These are phyloP conservation scores for Brevimyrus niger DNA, from an alignment of 2,113 vertebrate species.

Conservation along the genomic window DNA sequence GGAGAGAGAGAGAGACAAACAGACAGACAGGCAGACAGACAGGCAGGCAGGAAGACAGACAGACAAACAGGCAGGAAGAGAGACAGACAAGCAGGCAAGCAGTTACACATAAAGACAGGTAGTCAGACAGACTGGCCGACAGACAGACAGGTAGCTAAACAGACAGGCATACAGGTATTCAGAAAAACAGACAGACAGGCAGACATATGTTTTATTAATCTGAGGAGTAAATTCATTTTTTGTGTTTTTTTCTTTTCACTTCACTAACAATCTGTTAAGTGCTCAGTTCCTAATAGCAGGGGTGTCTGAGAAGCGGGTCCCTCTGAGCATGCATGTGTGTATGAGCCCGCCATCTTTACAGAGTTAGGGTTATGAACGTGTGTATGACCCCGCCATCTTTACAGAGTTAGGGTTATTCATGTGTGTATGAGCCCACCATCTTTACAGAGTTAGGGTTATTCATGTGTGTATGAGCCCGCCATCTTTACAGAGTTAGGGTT, in stretches of 20 bases:
- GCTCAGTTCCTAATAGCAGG: background rate
- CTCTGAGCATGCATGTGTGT: background rate
- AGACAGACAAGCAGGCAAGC: background rate
- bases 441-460: too few species aligned
- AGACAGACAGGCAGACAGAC: background rate
- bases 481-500: background rate
- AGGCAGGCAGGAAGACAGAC: background rate
- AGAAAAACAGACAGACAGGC: too few species aligned
- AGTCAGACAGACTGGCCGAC: too few species aligned
- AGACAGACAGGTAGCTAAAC: too few species aligned
- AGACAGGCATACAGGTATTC: too few species aligned
- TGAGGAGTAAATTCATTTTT: background rate
- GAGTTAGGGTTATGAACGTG: too few species aligned
- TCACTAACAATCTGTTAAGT: background rate
- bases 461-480: background rate
- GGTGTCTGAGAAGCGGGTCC: background rate
- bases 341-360: background rate
- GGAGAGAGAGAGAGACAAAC: background rate
- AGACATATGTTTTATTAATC: background rate
- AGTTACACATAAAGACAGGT: fast-evolving
- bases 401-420: too few species aligned
- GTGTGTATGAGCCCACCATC: background rate
- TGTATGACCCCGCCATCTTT: background rate
- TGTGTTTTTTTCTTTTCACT: background rate
- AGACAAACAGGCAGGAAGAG: too few species aligned